A percentile compares a stretch with the other conserved stretches of the same genome.
phyloP scores from a whole-genome alignment of 2,888 invertebrate genomes.

The Napeogenes sylphis region DNA sequence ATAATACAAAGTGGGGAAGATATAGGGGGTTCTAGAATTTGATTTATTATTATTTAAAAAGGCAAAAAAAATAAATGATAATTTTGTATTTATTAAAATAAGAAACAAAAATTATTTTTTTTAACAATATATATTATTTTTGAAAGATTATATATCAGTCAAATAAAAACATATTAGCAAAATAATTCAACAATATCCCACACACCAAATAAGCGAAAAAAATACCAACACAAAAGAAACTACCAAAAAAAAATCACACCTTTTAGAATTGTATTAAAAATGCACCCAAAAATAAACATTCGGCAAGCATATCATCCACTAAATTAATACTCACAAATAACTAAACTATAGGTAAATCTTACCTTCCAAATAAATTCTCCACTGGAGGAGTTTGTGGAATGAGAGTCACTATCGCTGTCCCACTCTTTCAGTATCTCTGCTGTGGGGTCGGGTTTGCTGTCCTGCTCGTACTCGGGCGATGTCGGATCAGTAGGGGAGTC shows the following conservation, averaged over 20 bases:
- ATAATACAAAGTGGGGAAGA: background rate
- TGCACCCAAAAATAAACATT: conserved; percentile 20
- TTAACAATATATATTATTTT: background rate
- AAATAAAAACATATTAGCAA: background rate
- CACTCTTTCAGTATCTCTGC: conserved; percentile 78
- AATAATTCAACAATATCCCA: conserved; percentile 6
- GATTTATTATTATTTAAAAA: background rate
- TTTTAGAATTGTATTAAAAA: conserved; percentile 1
- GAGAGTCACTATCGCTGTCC: conserved; percentile 82
- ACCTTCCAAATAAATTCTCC: conserved; percentile 90
- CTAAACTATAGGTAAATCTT: conserved; percentile 12
- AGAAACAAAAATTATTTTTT: too few relatives aligned
- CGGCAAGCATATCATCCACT: conserved; percentile 16
- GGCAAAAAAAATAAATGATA: too few relatives aligned
- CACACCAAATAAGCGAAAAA: conserved; percentile 9
- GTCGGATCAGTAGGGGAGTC: conserved; percentile 68
- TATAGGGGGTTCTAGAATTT: background rate
- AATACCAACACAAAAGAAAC: conserved; percentile 5
- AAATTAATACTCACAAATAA: conserved; percentile 11
- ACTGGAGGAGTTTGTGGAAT: conserved; percentile 83
- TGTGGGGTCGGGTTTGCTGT: conserved; percentile 57
- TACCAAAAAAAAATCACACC: conserved; percentile 12
- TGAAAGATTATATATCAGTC: background rate
- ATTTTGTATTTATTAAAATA: too few relatives aligned
- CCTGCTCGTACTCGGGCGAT: conserved; percentile 56